Evolutionary conservation across 2,113 vertebrate species (phyloP).

Genomic region (Mesoclemmys tuberculata): DNA sequence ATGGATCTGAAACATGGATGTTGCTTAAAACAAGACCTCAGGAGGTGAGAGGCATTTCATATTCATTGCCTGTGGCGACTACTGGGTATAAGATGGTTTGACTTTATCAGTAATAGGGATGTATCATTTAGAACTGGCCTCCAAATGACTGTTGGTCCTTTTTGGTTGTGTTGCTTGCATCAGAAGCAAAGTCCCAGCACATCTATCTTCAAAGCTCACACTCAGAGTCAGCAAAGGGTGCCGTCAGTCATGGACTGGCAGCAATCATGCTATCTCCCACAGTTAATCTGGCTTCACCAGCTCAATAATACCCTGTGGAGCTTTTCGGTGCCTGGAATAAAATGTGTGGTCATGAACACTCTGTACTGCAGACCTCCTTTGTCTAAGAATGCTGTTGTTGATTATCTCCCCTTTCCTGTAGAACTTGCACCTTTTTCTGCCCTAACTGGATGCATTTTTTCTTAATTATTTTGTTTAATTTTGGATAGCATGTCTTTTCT

Average conservation of each 20-base stretch:
- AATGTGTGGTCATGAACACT: not conserved
- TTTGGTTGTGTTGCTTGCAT: not conserved
- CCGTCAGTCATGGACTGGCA: not conserved
- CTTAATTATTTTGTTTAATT: no score
- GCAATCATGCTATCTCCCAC: not conserved
- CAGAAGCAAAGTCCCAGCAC: not conserved
- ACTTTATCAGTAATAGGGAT: no score
- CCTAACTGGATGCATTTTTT: no score
- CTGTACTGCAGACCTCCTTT: not conserved
- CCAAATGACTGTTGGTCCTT: no score
- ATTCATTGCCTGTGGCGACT: no score
- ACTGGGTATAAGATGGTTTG: no score
- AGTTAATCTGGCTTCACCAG: not conserved
- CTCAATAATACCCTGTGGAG: not conserved
- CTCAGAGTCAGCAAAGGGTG: not conserved
- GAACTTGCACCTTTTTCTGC: not conserved
- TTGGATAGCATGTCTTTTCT: not conserved
- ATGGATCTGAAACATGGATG: no score
- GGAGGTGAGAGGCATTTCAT: no score
- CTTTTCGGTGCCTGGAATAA: not conserved
- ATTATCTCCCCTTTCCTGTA: not conserved
- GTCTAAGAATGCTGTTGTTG: not conserved
- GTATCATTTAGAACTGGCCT: no score
- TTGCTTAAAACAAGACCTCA: no score
- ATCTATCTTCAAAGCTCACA: not conserved